A percentile compares a stretch with the other conserved stretches of the same genome.
phyloP scores from a whole-genome alignment of 2,113 vertebrate species.

The Rhadina sibilatrix region DNA sequence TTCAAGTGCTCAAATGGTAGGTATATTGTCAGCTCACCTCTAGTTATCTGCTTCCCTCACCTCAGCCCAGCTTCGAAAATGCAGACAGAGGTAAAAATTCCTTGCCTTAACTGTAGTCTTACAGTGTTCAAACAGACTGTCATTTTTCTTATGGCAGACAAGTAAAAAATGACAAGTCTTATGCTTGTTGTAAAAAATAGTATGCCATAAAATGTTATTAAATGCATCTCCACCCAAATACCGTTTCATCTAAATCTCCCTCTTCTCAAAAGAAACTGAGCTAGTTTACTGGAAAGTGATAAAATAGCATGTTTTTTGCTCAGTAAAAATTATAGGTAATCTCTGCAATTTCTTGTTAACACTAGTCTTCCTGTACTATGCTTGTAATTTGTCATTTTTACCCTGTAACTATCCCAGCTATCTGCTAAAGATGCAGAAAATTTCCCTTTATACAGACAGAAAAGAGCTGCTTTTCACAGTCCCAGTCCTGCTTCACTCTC shows the following conservation, averaged over 20 bases:
- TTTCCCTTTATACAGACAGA: background rate
- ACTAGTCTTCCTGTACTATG: background rate
- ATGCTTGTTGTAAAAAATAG: conserved; percentile 20
- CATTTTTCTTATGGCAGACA: background rate
- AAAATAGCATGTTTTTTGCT: conserved; percentile 14
- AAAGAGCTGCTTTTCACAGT: background rate
- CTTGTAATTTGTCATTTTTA: conserved; percentile 9
- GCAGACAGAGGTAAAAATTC: background rate
- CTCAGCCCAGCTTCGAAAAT: background rate
- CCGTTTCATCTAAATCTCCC: background rate
- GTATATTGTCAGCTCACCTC: background rate
- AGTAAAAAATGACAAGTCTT: conserved; percentile 22
- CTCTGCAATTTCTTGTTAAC: background rate
- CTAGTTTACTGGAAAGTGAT: background rate
- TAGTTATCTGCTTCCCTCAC: background rate
- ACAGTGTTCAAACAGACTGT: background rate
- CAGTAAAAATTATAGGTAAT: conserved; percentile 24
- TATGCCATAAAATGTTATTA: background rate
- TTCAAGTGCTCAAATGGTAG: background rate
- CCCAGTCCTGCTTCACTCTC: background rate
- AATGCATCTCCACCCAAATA: background rate
- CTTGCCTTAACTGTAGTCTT: background rate
- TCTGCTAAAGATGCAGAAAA: background rate
- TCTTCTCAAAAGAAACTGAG: background rate
- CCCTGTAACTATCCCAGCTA: background rate